Evolutionary conservation across 2,797 vertebrate species (phyloP).

Genomic region (Sebastes steindachneri): DNA sequence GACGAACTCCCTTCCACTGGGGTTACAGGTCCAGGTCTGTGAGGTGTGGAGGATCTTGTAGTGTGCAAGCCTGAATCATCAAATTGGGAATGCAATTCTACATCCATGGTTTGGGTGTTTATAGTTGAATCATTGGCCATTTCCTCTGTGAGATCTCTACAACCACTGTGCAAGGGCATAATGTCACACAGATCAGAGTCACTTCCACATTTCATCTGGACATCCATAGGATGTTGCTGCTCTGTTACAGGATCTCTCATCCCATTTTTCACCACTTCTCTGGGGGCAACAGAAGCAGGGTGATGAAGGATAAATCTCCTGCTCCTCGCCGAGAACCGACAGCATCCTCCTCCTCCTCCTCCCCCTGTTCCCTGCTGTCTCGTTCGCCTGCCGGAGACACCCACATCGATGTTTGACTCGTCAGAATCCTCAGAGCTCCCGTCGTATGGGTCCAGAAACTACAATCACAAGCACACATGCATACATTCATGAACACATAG

Average conservation of each 20-base stretch:
- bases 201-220: constrained; percentile 72
- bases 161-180: constrained; percentile 12
- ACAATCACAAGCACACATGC: constrained; percentile 1
- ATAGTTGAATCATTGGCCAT: constrained; percentile 24
- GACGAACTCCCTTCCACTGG: background rate
- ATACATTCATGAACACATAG: background rate
- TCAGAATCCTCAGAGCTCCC: constrained; percentile 86
- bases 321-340: constrained; percentile 43
- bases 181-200: constrained; percentile 48
- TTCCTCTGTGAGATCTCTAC: constrained; percentile 13
- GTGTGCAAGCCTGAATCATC: constrained; percentile 41
- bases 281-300: constrained; percentile 31
- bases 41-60: background rate
- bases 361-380: constrained; percentile 48
- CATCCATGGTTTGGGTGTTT: constrained; percentile 17
- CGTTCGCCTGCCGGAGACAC: constrained; percentile 26
- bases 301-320: constrained; percentile 45
- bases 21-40: background rate
- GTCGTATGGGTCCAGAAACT: constrained; percentile 89
- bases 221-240: constrained; percentile 46
- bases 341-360: constrained; percentile 28
- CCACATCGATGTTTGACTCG: constrained; percentile 18
- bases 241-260: constrained; percentile 7
- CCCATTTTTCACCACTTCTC: constrained; percentile 39
- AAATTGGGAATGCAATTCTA: constrained; percentile 18